These are phyloP conservation scores for Saguinus midas DNA, from an alignment of 2,113 vertebrate species.

Conservation along the genomic window DNA sequence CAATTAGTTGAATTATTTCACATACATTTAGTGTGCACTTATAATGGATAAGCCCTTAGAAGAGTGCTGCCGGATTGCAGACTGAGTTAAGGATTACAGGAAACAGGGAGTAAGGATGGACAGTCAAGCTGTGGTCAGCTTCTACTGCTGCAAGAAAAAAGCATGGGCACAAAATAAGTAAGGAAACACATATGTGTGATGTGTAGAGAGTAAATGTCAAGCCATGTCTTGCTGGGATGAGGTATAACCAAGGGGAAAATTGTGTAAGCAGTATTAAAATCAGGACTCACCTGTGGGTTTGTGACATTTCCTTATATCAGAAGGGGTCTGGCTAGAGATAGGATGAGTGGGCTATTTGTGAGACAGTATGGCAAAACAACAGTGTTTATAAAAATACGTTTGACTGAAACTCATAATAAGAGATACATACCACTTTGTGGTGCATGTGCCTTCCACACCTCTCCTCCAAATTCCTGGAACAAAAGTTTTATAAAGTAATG, in stretches of 20 bases:
- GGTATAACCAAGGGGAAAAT: background rate
- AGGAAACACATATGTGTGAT: background rate
- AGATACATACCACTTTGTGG: background rate
- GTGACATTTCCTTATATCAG: background rate
- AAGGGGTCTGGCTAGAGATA: background rate
- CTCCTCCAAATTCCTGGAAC: background rate
- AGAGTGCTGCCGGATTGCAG: background rate
- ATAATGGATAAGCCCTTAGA: background rate
- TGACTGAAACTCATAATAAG: background rate
- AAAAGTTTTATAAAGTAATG: background rate
- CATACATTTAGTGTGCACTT: background rate
- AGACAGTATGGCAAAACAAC: background rate
- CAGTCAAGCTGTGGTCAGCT: background rate
- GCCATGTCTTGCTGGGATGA: background rate
- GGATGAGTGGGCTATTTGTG: background rate
- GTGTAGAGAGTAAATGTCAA: background rate
- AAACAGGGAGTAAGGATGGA: background rate
- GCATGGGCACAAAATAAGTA: background rate
- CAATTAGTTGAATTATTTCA: background rate
- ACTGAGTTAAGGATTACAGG: background rate
- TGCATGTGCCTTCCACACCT: background rate
- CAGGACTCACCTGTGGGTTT: background rate
- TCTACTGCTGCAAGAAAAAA: background rate
- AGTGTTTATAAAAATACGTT: background rate
- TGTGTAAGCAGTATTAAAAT: background rate